Base-by-base conservation (phyloP, 2,113 vertebrate genomes). In the Plecturocebus donacophilus region DNA sequence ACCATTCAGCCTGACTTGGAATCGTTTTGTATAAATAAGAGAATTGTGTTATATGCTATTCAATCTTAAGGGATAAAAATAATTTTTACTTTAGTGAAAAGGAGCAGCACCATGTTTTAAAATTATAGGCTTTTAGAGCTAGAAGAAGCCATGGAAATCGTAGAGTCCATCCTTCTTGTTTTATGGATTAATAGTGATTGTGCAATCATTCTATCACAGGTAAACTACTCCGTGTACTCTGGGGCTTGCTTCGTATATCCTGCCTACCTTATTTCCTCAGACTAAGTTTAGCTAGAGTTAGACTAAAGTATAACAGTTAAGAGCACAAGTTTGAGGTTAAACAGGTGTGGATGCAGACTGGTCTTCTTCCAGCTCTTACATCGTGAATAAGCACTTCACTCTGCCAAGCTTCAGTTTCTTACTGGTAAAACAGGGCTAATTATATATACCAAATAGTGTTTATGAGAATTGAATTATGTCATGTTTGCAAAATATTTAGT, bases 11-110 rank as follows among this genome's bases (percentile, higher is more conserved):
- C 42, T 45, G 47, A 77, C 64, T 92, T 71, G n/a, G 49, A 97
- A 96, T 94, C 87, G 96, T 95, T 97, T 95, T 93, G 94, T 95
- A 54, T 97, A 96, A 97, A 88, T 90, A 90, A 90, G 87, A 92
- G 80, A 96, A 73, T 82, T 92, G 90, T 54, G 83, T 94, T 96
- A 92, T 90, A 92, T 71, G 84, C 94, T 95, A 32, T 92, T 97
- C 95, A 94, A 25, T 95, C 92, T 97, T 73, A 87, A 94, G 94
- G 54, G 87, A 93, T 96, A 97, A 96, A 97, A 98, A 95, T 87
- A 70, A 94, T 94, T 96, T 79, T 87, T 87, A 91, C 42, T 95
- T 93, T 96, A 93, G 92, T 95, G 95, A 96, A 92, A 96, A 95
- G 89, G 92, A 96, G 76, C 87, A 90, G 95, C 70, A 21, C 94